These are phyloP conservation scores for Steinernema khuongi DNA, from an alignment of 1,140 invertebrate genomes.

Conservation along the genomic window DNA sequence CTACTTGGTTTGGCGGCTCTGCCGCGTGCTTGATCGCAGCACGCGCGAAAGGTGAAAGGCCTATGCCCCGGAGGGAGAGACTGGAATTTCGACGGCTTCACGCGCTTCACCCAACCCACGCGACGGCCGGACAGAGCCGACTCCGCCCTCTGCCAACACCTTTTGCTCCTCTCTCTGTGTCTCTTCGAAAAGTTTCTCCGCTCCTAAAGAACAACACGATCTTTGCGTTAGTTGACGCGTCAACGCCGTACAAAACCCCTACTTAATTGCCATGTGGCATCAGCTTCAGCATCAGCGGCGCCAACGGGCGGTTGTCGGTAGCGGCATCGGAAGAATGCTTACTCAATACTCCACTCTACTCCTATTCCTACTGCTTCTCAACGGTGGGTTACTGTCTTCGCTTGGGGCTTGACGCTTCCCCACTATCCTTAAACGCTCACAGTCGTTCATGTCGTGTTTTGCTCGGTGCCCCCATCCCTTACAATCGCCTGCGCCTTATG, in stretches of 20 bases:
- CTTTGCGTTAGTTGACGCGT: slow-evolving; percentile 15
- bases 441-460: background rate
- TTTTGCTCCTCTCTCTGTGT: slow-evolving; percentile 13
- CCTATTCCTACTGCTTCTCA: background rate
- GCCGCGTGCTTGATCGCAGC: slow-evolving; percentile 20
- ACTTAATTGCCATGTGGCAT: slow-evolving; percentile 16
- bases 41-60: slow-evolving; percentile 15
- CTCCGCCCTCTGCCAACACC: slow-evolving; percentile 14
- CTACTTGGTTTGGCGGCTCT: slow-evolving; percentile 18
- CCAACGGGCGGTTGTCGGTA: slow-evolving; percentile 14
- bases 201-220: slow-evolving; percentile 16
- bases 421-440: background rate
- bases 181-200: slow-evolving; percentile 9
- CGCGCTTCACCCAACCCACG: slow-evolving; percentile 12
- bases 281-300: slow-evolving; percentile 16
- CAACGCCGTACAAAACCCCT: slow-evolving; percentile 8
- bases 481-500: background rate
- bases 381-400: slow-evolving; percentile 6
- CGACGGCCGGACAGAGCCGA: slow-evolving; percentile 4
- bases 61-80: slow-evolving; percentile 18
- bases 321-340: slow-evolving; percentile 15
- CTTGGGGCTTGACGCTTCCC: background rate
- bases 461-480: background rate
- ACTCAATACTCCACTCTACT: slow-evolving; percentile 11
- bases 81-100: slow-evolving; percentile 8